Conservation (phyloP, 64 coral and sea anemone species). For the Anthopleura sola region DNA sequence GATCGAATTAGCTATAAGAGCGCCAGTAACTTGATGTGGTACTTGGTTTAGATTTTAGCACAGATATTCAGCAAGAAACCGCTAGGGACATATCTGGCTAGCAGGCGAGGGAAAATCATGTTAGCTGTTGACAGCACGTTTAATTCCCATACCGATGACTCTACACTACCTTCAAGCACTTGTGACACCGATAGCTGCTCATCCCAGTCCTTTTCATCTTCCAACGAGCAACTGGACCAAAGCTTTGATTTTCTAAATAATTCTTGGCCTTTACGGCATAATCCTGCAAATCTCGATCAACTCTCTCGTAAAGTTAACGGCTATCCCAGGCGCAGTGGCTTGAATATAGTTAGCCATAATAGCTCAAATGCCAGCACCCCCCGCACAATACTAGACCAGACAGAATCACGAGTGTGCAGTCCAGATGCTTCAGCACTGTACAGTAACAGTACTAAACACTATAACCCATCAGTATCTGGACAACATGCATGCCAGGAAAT, state of each 20-base stretch:
- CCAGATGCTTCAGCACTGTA: constrained; percentile 49
- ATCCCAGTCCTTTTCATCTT: neutral
- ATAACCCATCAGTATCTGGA: constrained; percentile 53
- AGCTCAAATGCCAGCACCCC: neutral
- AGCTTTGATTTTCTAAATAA: neutral
- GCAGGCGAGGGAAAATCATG: neutral
- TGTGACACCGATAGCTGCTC: neutral
- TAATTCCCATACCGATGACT: neutral
- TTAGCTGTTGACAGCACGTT: neutral
- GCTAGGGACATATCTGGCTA: no score
- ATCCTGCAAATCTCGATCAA: neutral
- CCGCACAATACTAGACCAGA: neutral
- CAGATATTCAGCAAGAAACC: neutral
- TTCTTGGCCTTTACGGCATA: neutral
- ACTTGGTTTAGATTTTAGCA: neutral
- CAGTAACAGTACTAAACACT: constrained; percentile 23
- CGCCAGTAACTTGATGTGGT: no score
- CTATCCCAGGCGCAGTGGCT: neutral
- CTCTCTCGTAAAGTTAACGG: neutral
- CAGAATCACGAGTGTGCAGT: neutral
- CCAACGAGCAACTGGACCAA: neutral
- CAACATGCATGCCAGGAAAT: constrained; percentile 13
- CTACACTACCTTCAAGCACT: neutral
- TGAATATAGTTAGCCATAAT: neutral
- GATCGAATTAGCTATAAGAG: no score